phyloP scores from a whole-genome alignment of 2,113 vertebrate species.

The Pavo muticus region DNA sequence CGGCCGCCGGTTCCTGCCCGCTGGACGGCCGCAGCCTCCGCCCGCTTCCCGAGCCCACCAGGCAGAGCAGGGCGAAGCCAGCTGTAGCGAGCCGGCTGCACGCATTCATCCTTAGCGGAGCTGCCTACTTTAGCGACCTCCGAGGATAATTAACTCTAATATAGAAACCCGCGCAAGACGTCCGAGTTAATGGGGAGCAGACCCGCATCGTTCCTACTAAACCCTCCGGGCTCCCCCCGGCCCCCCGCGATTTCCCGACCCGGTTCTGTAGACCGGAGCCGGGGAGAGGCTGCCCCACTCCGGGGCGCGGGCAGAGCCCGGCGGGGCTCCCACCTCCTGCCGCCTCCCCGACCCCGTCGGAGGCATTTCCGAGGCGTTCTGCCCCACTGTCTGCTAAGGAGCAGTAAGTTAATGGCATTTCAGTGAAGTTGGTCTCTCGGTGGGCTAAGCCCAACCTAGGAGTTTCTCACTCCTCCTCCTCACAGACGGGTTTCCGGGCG shows the following conservation, averaged over 20 bases:
- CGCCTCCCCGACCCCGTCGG: neutral
- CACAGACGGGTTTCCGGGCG: constrained; percentile 53
- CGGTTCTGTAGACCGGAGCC: accelerated
- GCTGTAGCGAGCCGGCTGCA: neutral
- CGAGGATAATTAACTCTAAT: constrained; percentile 24
- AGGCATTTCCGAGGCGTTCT: neutral
- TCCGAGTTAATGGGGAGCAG: neutral
- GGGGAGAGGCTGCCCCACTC: neutral
- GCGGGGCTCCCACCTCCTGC: constrained; percentile 1
- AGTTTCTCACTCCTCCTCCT: constrained; percentile 61
- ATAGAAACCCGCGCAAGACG: constrained; percentile 21
- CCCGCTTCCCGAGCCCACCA: neutral
- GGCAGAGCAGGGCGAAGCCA: neutral
- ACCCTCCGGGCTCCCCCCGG: accelerated
- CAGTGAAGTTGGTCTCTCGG: constrained; percentile 49
- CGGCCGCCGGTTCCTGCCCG: neutral
- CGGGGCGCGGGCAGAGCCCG: neutral
- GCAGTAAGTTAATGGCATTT: constrained; percentile 61
- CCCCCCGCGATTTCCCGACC: neutral
- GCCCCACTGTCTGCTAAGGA: neutral
- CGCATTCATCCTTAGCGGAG: constrained; percentile 14
- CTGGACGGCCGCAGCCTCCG: neutral
- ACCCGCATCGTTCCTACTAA: neutral
- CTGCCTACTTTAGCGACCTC: constrained; percentile 18
- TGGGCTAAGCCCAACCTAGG: constrained; percentile 30